Conservation (phyloP, 2,888 invertebrate species). For the Drosophila austrosaltans region DNA sequence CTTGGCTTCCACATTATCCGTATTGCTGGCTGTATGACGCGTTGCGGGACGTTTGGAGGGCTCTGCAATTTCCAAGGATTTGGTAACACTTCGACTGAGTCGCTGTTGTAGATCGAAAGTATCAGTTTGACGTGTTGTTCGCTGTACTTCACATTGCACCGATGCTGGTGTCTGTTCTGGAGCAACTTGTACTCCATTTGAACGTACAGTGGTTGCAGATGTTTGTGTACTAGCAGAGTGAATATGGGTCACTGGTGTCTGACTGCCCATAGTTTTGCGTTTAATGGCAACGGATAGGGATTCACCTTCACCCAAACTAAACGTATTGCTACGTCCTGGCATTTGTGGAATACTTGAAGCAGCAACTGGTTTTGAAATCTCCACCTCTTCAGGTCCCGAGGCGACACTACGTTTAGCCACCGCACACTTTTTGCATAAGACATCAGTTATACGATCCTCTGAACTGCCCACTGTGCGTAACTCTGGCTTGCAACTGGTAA, state of each 20-base stretch:
- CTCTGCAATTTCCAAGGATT: conserved; percentile 72
- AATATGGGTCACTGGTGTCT: conserved; percentile 62
- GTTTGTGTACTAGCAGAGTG: conserved; percentile 79
- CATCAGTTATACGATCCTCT: conserved; percentile 84
- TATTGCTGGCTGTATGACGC: conserved; percentile 69
- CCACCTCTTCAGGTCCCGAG: conserved; percentile 84
- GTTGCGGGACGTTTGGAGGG: conserved; percentile 48
- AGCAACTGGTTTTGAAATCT: conserved; percentile 32
- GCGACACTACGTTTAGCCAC: conserved; percentile 85
- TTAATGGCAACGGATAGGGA: conserved; percentile 82
- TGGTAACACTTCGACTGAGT: conserved; percentile 68
- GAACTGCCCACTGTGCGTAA: conserved; percentile 85
- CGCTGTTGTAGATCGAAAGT: conserved; percentile 80
- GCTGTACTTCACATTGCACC: conserved; percentile 71
- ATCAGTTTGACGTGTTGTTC: conserved; percentile 82
- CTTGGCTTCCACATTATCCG: conserved; percentile 52
- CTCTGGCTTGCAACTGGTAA: conserved; percentile 81
- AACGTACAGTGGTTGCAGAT: conserved; percentile 51
- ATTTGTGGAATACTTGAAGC: conserved; percentile 32
- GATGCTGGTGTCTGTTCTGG: conserved; percentile 65
- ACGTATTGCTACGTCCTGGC: conserved; percentile 85
- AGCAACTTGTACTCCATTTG: conserved; percentile 71
- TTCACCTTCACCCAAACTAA: conserved; percentile 85
- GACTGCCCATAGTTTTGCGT: conserved; percentile 79
- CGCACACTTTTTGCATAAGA: conserved; percentile 85